Evolutionary conservation across 2,113 vertebrate genomes (phyloP), one percentile per base, ranked within the genome.

Genomic region (Oxygymnocypris stewartii): DNA sequence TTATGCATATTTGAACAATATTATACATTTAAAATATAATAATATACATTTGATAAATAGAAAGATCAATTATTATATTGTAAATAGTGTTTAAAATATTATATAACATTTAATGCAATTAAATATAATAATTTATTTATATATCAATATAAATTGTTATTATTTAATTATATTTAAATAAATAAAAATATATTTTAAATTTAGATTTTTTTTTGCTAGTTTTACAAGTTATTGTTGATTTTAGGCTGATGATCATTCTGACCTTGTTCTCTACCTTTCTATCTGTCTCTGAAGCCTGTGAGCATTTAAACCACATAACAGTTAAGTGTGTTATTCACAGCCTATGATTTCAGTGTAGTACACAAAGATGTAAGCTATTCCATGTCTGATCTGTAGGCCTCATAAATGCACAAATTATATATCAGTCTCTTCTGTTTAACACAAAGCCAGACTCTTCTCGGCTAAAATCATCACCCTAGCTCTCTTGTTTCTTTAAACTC

Each of bases 241-340:
- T 73, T 20, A 87, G 59, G 73, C 90, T 89, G 73, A 12, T 80
- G 14, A 25, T 90, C 28, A 37, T 51, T 23, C 14, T 51, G 44
- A 78, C 28, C 44, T 7, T 35, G 9, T 51, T 35, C 4, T 82
- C 44, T 69, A 3, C 25, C n/a, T 69, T 18, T 28, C n/a, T 42
- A n/a, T 63, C 12, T 44, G 20, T 79, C 28, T 37, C 35, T 63
- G 79, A 80, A 80, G 37, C 20, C 35, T 57, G 28, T 20, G 13
- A 28, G 23, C 23, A 28, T 81, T 79, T 40, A 9, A 65, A 42
- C 12, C 79, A 63, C 59, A 75, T 51, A 11, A 61, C 37, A 37
- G 61, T 85, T 51, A 67, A 80, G 49, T 47, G 18, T 37, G 47
- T 23, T 73, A 44, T 86, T 35, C 81, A 86, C 67, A 67, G 49